Evolutionary conservation across 1,140 invertebrate genomes (phyloP), one percentile per base, ranked within the genome.

Genomic region (Cydia pomonella): DNA sequence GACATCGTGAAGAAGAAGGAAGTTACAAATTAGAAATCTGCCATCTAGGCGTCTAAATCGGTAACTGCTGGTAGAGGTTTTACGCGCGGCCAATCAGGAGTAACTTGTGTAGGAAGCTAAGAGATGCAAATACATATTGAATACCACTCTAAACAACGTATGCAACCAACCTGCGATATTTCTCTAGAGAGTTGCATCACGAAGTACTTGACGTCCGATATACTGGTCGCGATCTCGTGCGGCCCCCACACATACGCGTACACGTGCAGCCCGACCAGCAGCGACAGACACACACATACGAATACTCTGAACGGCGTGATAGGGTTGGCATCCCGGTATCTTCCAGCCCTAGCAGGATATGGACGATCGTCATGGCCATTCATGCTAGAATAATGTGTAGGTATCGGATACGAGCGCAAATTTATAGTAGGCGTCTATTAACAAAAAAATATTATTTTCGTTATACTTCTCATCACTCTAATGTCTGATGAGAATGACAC

Each of bases 181-280:
- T 88, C 87, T 33, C 77, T 81, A 0, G 86, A 84, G 3, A 92
- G 81, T 73, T 91, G 88, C 81, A 87, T 84, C n/a, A 91, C 84
- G 7, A 92, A 81, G 75, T 89, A 82, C 78, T 91, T 88, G 2
- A 91, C 81, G 25, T 91, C 88, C 3, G 80, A 77, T 73, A 92
- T 85, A 62, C 90, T 86, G n/a, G 87, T 84, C 2, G 90, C 87
- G 9, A 87, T 62, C 5, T 90, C 84, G 16, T 81, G 38, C 12
- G 76, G 77, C 3, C 79, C 86, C 80, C 81, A 84, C 41, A 89
- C 79, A 63, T 91, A 88, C 1, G 83, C 77, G 75, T 90, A 90
- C 10, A 87, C 76, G 38, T 92, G 89, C 13, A 92, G 50, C 0
- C 84, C 85, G 3, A 92, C 72, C 72, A 92, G 74, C 33, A 87